Percentiles rank a stretch among this genome's conserved stretches.
Evolutionary conservation across 1,140 invertebrate species (phyloP).

Genomic region (Thaumatotibia leucotreta): DNA sequence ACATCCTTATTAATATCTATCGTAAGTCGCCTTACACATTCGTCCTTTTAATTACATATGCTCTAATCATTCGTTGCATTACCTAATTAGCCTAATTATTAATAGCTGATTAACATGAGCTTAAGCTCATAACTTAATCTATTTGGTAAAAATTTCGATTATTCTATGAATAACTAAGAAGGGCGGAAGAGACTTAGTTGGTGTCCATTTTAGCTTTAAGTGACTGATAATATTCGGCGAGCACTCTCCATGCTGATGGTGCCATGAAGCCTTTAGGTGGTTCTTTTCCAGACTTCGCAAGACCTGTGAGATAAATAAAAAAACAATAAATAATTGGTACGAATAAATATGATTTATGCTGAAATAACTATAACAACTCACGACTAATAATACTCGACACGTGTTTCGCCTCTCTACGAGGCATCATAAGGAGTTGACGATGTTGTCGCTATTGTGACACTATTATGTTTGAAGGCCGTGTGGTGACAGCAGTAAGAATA

Average conservation of each 20-base stretch:
- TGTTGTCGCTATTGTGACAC: too few species aligned
- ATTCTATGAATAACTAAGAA: neutral
- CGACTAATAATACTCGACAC: too few species aligned
- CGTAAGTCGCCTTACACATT: too few species aligned
- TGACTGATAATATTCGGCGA: slow-evolving; percentile 91
- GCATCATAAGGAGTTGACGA: too few species aligned
- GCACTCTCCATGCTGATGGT: slow-evolving; percentile 93
- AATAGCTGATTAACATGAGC: neutral
- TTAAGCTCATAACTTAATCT: neutral
- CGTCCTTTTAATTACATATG: neutral
- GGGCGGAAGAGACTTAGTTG: slow-evolving; percentile 34
- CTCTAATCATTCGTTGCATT: neutral
- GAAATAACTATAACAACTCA: too few species aligned
- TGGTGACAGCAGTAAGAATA: too few species aligned
- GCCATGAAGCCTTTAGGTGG: slow-evolving; percentile 99
- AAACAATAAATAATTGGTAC: neutral
- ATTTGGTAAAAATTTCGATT: neutral
- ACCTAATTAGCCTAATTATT: neutral
- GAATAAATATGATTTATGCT: too few species aligned
- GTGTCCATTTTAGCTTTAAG: slow-evolving; percentile 73
- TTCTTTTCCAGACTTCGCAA: slow-evolving; percentile 88
- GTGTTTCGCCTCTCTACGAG: too few species aligned
- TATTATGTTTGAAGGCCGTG: too few species aligned
- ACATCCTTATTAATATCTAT: too few species aligned
- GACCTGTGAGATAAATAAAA: slow-evolving; percentile 57